Percentiles rank a stretch among this genome's conserved stretches.
Conservation (phyloP, 1,140 invertebrate species). For the Idris sp. region DNA sequence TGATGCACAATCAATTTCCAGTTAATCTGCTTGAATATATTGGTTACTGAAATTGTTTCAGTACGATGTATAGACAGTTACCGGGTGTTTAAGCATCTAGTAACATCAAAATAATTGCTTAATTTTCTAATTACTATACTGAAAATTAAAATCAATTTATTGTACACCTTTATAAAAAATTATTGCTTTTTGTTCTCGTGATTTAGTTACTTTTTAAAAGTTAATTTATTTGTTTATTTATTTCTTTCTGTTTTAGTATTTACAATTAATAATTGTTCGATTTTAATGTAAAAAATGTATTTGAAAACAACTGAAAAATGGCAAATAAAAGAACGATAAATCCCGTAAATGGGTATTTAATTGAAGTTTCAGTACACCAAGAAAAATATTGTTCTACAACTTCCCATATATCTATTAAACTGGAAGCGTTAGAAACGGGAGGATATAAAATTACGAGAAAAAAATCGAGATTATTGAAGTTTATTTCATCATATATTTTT, state of each 20-base stretch:
- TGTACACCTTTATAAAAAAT: too few species aligned
- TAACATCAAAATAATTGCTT: slow-evolving; percentile 33
- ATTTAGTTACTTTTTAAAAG: too few species aligned
- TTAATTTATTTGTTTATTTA: too few species aligned
- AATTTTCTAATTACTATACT: slow-evolving; percentile 32
- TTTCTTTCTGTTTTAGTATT: too few species aligned
- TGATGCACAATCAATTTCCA: slow-evolving; percentile 42
- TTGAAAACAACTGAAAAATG: too few species aligned
- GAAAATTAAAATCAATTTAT: slow-evolving; percentile 4
- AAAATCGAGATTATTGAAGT: slow-evolving; percentile 4
- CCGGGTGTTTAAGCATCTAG: slow-evolving; percentile 36
- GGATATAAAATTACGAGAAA: slow-evolving; percentile 19
- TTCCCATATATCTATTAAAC: slow-evolving; percentile 17
- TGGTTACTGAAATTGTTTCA: slow-evolving; percentile 27
- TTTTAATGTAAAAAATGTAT: too few species aligned
- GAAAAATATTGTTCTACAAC: slow-evolving; percentile 26
- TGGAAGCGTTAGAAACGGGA: slow-evolving; percentile 2
- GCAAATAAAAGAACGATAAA: slow-evolving; percentile 9
- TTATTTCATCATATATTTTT: slow-evolving; percentile 13
- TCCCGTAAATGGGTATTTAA: slow-evolving; percentile 11
- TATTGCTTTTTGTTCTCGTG: too few species aligned
- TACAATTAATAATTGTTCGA: too few species aligned
- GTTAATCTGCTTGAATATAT: slow-evolving; percentile 35
- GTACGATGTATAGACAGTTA: slow-evolving; percentile 16
- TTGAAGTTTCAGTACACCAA: slow-evolving; percentile 14